phyloP scores from a whole-genome alignment of 1,140 invertebrate genomes.

The Caerostris darwini region DNA sequence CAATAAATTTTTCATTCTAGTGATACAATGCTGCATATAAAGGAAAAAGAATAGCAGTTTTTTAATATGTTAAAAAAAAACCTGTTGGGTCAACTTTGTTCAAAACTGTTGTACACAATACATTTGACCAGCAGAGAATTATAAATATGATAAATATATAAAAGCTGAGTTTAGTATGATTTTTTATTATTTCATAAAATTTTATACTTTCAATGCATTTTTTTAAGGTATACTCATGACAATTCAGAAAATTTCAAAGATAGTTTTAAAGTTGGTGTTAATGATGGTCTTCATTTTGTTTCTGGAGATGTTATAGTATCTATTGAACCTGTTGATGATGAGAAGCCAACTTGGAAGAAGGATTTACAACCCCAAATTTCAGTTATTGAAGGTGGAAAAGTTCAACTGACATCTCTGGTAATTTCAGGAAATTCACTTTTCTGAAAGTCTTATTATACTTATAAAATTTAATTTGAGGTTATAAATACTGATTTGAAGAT shows the following conservation, averaged over 20 bases:
- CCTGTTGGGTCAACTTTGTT: too few relatives aligned
- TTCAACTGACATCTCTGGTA: conserved; percentile 67
- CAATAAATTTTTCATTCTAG: too few relatives aligned
- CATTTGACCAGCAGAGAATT: too few relatives aligned
- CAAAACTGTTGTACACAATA: too few relatives aligned
- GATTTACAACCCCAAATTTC: conserved; percentile 48
- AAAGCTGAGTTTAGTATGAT: too few relatives aligned
- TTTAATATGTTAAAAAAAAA: too few relatives aligned
- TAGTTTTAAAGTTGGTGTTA: conserved; percentile 75
- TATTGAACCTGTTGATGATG: conserved; percentile 76
- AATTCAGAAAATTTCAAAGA: conserved; percentile 73
- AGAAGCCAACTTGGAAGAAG: conserved; percentile 71
- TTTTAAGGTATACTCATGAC: conserved; percentile 76
- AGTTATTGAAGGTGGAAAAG: conserved; percentile 62
- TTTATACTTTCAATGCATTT: neutral
- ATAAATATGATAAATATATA: too few relatives aligned
- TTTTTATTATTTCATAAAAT: neutral
- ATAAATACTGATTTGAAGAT: too few relatives aligned
- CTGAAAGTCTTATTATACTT: neutral
- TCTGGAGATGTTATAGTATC: conserved; percentile 67
- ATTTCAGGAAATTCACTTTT: neutral
- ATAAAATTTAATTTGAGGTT: too few relatives aligned
- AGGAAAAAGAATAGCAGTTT: neutral
- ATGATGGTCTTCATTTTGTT: conserved; percentile 76
- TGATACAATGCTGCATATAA: neutral